Conservation (phyloP, 2,797 vertebrate species). For the Neosalanx taihuensis region DNA sequence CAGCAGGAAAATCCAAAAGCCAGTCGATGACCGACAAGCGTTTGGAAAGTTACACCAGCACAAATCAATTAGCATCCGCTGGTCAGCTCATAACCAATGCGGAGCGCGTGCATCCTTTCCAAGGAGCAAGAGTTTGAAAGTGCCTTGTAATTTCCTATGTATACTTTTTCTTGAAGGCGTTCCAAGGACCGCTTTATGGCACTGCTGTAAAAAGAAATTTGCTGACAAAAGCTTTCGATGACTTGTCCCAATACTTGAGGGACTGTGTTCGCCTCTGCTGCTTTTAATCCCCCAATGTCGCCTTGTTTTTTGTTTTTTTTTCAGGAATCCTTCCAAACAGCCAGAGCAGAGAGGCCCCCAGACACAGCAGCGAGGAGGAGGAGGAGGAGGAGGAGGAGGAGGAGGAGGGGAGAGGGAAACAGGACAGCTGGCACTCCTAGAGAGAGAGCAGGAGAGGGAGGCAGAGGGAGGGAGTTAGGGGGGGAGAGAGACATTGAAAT, state of each 20-base stretch:
- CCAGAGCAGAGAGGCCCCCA: background rate
- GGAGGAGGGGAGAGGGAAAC: constrained; percentile 30
- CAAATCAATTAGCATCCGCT: constrained; percentile 1
- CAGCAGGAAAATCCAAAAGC: constrained; percentile 26
- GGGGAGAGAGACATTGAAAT: background rate
- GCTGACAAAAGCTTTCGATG: constrained; percentile 11
- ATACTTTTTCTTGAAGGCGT: background rate
- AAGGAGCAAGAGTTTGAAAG: background rate
- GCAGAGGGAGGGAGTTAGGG: constrained; percentile 3
- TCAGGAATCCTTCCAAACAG: background rate
- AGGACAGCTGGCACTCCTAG: constrained; percentile 62
- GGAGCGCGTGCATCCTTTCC: background rate
- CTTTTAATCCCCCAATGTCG: constrained; percentile 10
- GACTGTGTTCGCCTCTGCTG: background rate
- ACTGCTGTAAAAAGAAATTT: background rate
- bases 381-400: background rate
- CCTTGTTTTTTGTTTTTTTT: background rate
- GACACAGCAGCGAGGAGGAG: background rate
- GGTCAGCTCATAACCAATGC: background rate
- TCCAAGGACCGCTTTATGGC: constrained; percentile 3
- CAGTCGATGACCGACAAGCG: background rate
- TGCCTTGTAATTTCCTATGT: background rate
- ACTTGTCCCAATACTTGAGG: constrained; percentile 1
- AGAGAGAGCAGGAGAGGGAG: constrained; percentile 24
- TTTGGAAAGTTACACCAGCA: background rate